phyloP scores from a whole-genome alignment of 2,797 vertebrate species.

The Sciaenops ocellatus region DNA sequence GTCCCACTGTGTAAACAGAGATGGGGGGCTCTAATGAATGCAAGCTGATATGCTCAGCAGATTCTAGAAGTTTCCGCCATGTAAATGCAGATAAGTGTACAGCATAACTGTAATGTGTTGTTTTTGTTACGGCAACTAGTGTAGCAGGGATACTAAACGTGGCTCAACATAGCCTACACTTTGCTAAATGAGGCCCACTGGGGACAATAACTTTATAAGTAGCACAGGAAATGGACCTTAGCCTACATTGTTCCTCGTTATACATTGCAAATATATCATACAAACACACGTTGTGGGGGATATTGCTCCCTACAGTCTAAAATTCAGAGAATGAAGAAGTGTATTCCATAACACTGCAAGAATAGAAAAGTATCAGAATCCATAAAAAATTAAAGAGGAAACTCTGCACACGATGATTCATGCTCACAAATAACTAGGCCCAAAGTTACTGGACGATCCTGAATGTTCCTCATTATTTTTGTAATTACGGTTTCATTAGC shows the following conservation, averaged over 20 bases:
- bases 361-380: constrained; percentile 52
- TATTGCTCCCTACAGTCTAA: constrained; percentile 68
- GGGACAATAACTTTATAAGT: constrained; percentile 77
- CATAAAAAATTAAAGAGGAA: constrained; percentile 66
- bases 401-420: constrained; percentile 51
- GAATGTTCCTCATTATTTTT: constrained; percentile 78
- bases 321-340: constrained; percentile 44
- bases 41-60: constrained; percentile 50
- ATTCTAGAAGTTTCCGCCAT: constrained; percentile 30
- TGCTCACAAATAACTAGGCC: constrained; percentile 67
- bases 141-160: constrained; percentile 60
- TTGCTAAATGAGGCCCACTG: constrained; percentile 78
- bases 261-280: constrained; percentile 71
- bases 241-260: constrained; percentile 76
- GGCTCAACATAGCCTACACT: constrained; percentile 63
- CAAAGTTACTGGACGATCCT: constrained; percentile 63
- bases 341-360: constrained; percentile 18
- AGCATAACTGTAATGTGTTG: constrained; percentile 41
- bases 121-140: constrained; percentile 41
- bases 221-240: constrained; percentile 77
- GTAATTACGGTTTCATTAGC: constrained; percentile 80
- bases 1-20: constrained; percentile 19
- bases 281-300: constrained; percentile 52
- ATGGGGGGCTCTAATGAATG: constrained; percentile 30
- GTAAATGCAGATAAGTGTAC: constrained; percentile 59